Conservation (phyloP, 2,797 vertebrate genomes). For the Sebastes matsubarae region DNA sequence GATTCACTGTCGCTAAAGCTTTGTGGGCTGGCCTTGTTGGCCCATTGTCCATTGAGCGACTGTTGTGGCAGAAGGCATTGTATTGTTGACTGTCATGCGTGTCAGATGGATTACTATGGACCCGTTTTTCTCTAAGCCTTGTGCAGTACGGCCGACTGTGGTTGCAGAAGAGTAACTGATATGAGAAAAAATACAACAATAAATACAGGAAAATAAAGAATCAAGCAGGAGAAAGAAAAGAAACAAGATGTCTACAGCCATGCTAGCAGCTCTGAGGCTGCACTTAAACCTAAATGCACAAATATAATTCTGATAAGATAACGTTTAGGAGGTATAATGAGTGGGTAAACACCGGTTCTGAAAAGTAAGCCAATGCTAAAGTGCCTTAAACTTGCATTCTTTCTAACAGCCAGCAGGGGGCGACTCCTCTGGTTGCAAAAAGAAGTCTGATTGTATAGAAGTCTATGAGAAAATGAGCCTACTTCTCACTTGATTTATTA, state of each 20-base stretch:
- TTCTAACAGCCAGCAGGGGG: too few relatives aligned
- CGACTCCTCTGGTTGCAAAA: too few relatives aligned
- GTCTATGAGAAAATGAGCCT: too few relatives aligned
- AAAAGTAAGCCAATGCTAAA: too few relatives aligned
- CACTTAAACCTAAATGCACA: background rate
- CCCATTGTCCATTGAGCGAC: slow-evolving; percentile 49
- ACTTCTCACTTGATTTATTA: too few relatives aligned
- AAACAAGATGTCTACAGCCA: background rate
- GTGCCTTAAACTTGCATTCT: too few relatives aligned
- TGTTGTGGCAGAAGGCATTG: slow-evolving; percentile 46
- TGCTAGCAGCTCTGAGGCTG: background rate
- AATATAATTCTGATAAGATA: background rate
- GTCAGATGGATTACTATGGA: slow-evolving; percentile 52
- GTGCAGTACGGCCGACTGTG: background rate
- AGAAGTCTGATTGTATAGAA: too few relatives aligned
- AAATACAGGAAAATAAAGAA: background rate
- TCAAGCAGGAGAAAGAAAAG: background rate
- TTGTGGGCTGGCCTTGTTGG: slow-evolving; percentile 34
- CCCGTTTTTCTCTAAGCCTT: slow-evolving; percentile 18
- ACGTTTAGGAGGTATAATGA: background rate
- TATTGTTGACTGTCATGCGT: slow-evolving; percentile 44
- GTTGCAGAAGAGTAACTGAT: slow-evolving; percentile 4
- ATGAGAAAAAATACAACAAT: background rate
- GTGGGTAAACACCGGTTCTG: too few relatives aligned
- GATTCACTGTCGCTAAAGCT: slow-evolving; percentile 19